Percentiles rank a stretch among this genome's conserved stretches.
Conservation (phyloP, 2,113 vertebrate genomes). For the Propithecus coquereli region DNA sequence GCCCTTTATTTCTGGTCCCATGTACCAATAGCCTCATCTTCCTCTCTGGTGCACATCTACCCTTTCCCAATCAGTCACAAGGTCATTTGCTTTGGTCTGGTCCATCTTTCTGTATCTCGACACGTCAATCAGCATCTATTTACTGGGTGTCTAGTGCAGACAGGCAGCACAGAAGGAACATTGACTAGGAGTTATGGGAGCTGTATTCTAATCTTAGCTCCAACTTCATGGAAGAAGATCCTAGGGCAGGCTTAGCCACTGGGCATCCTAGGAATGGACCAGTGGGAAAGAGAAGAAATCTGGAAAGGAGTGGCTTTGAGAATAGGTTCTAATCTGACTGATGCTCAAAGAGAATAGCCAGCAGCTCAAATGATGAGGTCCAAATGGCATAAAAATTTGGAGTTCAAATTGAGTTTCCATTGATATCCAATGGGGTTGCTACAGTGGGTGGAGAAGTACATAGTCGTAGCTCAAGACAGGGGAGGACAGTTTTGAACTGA, state of each 20-base stretch:
- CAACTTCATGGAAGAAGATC: not conserved
- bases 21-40: not conserved
- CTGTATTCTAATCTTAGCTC: not conserved
- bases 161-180: not conserved
- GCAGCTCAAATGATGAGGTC: not conserved
- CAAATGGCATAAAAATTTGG: not conserved
- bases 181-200: not conserved
- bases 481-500: not conserved
- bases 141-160: not conserved
- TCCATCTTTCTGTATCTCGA: not conserved
- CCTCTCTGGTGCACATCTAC: not conserved
- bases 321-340: not conserved
- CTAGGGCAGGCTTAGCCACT: not conserved
- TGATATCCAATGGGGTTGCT: not conserved
- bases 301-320: not conserved
- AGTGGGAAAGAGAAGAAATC: not conserved
- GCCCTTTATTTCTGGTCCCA: not conserved
- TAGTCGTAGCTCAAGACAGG: not conserved
- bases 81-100: not conserved
- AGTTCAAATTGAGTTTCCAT: not conserved
- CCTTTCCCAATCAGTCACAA: not conserved
- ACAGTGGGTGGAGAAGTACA: not conserved
- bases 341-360: not conserved
- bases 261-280: not conserved
- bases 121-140: slow-evolving; percentile 2